These are phyloP conservation scores for Nerophis ophidion DNA, from an alignment of 2,113 vertebrate genomes.

Conservation along the genomic window DNA sequence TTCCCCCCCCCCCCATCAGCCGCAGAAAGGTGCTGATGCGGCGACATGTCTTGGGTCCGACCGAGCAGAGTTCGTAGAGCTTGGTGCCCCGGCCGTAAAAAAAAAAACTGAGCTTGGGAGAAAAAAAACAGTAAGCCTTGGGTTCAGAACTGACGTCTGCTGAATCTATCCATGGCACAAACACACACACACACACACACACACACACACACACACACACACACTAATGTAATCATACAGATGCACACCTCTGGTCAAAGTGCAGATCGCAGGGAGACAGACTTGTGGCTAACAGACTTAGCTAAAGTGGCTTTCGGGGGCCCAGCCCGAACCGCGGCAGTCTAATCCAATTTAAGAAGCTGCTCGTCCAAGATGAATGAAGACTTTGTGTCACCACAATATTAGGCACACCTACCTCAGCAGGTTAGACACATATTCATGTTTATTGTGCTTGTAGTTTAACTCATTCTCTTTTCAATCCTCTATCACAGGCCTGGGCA, in stretches of 20 bases:
- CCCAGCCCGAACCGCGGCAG: slow-evolving; percentile 46
- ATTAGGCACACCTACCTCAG: too few relatives aligned
- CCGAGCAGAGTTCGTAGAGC: too few relatives aligned
- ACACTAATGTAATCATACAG: slow-evolving; percentile 17
- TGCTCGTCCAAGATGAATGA: slow-evolving; percentile 21
- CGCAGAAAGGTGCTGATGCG: neutral
- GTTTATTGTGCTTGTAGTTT: too few relatives aligned
- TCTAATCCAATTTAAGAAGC: slow-evolving; percentile 67
- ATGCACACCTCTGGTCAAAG: slow-evolving; percentile 37
- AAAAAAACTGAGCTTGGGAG: too few relatives aligned
- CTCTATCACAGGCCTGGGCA: too few relatives aligned
- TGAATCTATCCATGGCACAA: neutral
- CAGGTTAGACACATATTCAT: too few relatives aligned
- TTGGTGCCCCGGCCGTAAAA: too few relatives aligned
- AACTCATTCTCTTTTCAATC: too few relatives aligned
- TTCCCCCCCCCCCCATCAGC: too few relatives aligned
- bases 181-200: too few relatives aligned
- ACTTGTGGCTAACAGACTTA: slow-evolving; percentile 64
- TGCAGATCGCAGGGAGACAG: slow-evolving; percentile 41
- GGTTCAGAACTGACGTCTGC: neutral
- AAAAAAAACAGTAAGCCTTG: too few relatives aligned
- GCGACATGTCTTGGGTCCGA: neutral
- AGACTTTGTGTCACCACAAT: neutral
- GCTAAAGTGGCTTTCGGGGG: slow-evolving; percentile 67
- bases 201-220: slow-evolving; percentile 11